Base-by-base conservation (phyloP, 2,888 invertebrate species). In the Formica aserva region DNA sequence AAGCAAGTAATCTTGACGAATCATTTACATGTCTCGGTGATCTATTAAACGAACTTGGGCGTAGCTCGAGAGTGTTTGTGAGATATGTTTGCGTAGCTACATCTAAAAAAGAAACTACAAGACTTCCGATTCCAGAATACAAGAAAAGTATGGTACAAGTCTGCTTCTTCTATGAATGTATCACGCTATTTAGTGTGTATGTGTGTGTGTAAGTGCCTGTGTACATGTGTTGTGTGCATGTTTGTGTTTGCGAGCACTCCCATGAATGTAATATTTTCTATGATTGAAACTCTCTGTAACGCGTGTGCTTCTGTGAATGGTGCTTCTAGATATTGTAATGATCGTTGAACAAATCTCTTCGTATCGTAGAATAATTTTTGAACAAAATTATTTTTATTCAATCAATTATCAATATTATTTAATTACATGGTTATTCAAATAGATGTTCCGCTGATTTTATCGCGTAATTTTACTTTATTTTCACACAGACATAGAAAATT, bases 81-180 rank as follows among this genome's bases (percentile, higher is more conserved):
- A 65, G 71, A 75, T 81, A 78, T 80, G 67, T 85, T 77, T 83
- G 88, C 83, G 60, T 81, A 48, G 75, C 88, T 88, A 85, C 76
- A 66, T 60, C 84, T 89, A 88, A 80, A 82, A 55, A 85, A 80
- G 60, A 75, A 86, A 82, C 85, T 88, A 89, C 84, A 57, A 82
- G 63, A 52, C n/a, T 52, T 52, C 66, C 38, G 69, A 63, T 38
- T 83, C 57, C 41, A 63, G 65, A 41, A 78, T 62, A 85, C 52
- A 66, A 82, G 26, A 71, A 66, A 71, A 77, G 41, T 60, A 82
- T 71, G 72, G 60, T 35, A 80, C 63, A 81, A 81, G 55, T 26
- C 45, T 62, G 62, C 15, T 41, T 22, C 38, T 55, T 82, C 13
- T 71, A n/a, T 69, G n/a, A 32, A 41, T n/a, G 48, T 81, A 82